Base-by-base conservation (phyloP, 2,797 vertebrate species). In the Sparidentex hasta region DNA sequence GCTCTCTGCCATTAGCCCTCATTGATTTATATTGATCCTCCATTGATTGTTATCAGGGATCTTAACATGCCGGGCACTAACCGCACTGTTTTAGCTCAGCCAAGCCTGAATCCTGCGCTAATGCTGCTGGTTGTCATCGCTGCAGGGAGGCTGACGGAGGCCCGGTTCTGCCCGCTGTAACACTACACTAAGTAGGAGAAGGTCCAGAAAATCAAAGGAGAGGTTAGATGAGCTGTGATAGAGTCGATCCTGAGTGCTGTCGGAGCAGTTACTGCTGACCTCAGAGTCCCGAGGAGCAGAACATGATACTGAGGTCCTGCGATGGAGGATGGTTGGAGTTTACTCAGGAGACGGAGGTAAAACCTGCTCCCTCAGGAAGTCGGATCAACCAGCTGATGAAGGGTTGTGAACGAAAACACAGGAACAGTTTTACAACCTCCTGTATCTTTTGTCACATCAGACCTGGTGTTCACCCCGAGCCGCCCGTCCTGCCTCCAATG, bases 1-100 rank as follows among this genome's bases (percentile, higher is more conserved):
- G 21, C 76, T 43, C 55, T 14, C 41, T 0, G 2, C 83, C 78
- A 81, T 88, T 84, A 84, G 84, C 70, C 27, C 20, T 58, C 70
- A 88, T 85, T 68, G 83, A 87, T 82, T 85, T 77, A 62, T 84
- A 90, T 87, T 92, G 85, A 91, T 91, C 85, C 73, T 50, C 38
- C 67, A 84, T 80, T 77, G 87, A 87, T 86, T 68, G 57, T 77
- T 86, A 85, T 87, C 81, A 80, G 74, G 63, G 75, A 29, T 67
- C 29, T 62, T 80, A 83, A 61, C 63, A 63, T 72, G 33, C 61
- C 41, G 66, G 73, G 51, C 73, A 62, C 66, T 85, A 81, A 87
- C 58, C 65, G 50, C 51, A 21, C 56, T 7, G 79, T 86, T 85
- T 84, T 46, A 82, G 64, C 65, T 81, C 81, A 77, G 78, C 59